Base-by-base conservation (phyloP, 2,888 invertebrate genomes). In the Agrenia bidenticulata region DNA sequence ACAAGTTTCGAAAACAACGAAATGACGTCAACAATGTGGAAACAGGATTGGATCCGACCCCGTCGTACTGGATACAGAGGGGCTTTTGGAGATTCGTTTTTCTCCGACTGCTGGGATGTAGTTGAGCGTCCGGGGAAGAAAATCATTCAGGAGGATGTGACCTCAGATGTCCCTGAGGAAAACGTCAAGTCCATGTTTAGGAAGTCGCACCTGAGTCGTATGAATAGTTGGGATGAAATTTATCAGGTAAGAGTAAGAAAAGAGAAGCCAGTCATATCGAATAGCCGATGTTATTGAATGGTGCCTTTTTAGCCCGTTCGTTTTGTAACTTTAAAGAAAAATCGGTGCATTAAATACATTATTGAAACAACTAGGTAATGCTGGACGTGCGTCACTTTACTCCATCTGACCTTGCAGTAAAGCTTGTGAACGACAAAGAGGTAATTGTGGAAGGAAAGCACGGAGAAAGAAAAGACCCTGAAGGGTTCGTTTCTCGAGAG, bases 401-500 rank as follows among this genome's bases (percentile, higher is more conserved):
- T 23, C 57, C 57, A 5, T 57, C 57, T 9, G 57, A 57, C 26
- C 24, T 57, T 2, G 5, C 27, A 5, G 57, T 57, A 7, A 57
- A 57, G n/a, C 57, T 57, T 5, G 57, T 32, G 7, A 41, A 57
- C 24, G 57, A 57, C 41, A 57, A 39, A 21, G 39, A 19, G 24
- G 57, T 57, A 39, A 57, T 57, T n/a, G 57, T 57, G 11, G 57
- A 57, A 41, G 57, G 57, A 23, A 57, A 57, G 24, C 57, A 57
- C 57, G 41, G 57, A 17, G 57, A 57, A 23, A 7, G 57, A 13
- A 13, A 24, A 41, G 57, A 57, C 21, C 26, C 24, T 19, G 57
- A 57, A 11, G 57, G 57, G 21, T 57, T 57, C 21, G 57, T 57
- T 2, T 37, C 57, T 9, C 17, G 57, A 24, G 57, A 57, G 17